These are phyloP conservation scores for Nephrotoma guestfalica DNA, from an alignment of 2,888 invertebrate species.

Conservation along the genomic window DNA sequence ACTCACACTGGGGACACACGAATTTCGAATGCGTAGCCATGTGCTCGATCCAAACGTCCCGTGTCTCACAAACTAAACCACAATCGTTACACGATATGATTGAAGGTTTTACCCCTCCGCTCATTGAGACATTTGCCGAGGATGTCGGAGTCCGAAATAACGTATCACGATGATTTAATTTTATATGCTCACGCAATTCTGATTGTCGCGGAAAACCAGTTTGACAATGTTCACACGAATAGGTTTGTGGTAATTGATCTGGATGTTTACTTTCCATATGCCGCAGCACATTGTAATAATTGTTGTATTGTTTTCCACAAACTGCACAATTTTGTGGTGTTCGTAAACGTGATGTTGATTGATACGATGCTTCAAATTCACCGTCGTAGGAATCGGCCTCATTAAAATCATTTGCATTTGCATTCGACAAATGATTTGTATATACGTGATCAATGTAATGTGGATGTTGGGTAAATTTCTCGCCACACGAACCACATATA, in stretches of 20 bases:
- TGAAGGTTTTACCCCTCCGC: not conserved
- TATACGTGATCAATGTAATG: slow-evolving; percentile 32
- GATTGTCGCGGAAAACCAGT: slow-evolving; percentile 30
- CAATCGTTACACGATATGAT: slow-evolving; percentile 9
- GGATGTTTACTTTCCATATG: slow-evolving; percentile 35
- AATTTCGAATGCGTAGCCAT: slow-evolving; percentile 6
- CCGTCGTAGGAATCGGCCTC: slow-evolving; percentile 1
- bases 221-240: slow-evolving; percentile 29
- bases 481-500: slow-evolving; percentile 30
- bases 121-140: not conserved
- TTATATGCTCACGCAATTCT: slow-evolving; percentile 31
- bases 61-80: slow-evolving; percentile 9
- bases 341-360: slow-evolving; percentile 16
- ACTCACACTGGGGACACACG: slow-evolving; percentile 14
- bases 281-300: slow-evolving; percentile 31
- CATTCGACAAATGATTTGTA: slow-evolving; percentile 24
- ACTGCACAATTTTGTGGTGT: slow-evolving; percentile 32
- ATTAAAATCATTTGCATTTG: slow-evolving; percentile 11
- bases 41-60: slow-evolving; percentile 12
- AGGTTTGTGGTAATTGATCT: slow-evolving; percentile 30
- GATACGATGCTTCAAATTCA: slow-evolving; percentile 1
- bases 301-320: slow-evolving; percentile 32
- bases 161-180: slow-evolving; percentile 24
- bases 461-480: slow-evolving; percentile 29
- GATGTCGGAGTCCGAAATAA: slow-evolving; percentile 24